These are phyloP conservation scores for Drosophila triauraria DNA, from an alignment of 1,140 invertebrate species.

Conservation along the genomic window DNA sequence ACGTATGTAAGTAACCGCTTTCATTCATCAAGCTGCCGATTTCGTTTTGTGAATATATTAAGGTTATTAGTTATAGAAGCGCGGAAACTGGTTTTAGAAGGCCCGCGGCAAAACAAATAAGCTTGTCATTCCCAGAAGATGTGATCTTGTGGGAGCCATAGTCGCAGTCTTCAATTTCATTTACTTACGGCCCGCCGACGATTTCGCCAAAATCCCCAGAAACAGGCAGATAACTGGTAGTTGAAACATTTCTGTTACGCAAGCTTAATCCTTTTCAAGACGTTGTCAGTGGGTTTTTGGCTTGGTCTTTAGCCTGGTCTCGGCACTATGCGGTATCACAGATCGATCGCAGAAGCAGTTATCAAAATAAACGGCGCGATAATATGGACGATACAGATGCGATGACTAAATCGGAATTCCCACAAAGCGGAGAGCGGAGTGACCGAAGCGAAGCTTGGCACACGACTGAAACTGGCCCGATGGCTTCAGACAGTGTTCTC, in stretches of 20 bases:
- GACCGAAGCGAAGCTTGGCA: constrained; percentile 49
- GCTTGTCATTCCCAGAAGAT: constrained; percentile 29
- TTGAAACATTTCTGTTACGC: constrained; percentile 47
- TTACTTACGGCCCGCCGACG: constrained; percentile 45
- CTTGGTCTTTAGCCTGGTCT: background rate
- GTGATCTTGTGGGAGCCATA: constrained; percentile 4
- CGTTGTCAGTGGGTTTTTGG: constrained; percentile 48
- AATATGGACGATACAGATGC: constrained; percentile 21
- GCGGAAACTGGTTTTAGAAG: constrained; percentile 63
- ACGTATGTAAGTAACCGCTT: constrained; percentile 14
- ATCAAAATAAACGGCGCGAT: constrained; percentile 52
- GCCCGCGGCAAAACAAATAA: constrained; percentile 45
- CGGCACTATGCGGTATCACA: constrained; percentile 7
- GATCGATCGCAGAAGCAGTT: constrained; percentile 29
- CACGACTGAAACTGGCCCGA: constrained; percentile 38
- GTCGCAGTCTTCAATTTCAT: constrained; percentile 12
- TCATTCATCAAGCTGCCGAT: constrained; percentile 2
- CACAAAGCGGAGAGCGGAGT: constrained; percentile 26
- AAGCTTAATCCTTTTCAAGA: constrained; percentile 46
- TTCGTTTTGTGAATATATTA: constrained; percentile 16
- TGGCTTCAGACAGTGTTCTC: constrained; percentile 21
- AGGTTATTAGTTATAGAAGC: constrained; percentile 17
- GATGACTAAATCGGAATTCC: constrained; percentile 51
- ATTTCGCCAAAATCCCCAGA: constrained; percentile 35
- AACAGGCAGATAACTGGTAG: constrained; percentile 32